These are phyloP conservation scores for Euglossa dilemma DNA, from an alignment of 1,140 invertebrate species.

Conservation along the genomic window DNA sequence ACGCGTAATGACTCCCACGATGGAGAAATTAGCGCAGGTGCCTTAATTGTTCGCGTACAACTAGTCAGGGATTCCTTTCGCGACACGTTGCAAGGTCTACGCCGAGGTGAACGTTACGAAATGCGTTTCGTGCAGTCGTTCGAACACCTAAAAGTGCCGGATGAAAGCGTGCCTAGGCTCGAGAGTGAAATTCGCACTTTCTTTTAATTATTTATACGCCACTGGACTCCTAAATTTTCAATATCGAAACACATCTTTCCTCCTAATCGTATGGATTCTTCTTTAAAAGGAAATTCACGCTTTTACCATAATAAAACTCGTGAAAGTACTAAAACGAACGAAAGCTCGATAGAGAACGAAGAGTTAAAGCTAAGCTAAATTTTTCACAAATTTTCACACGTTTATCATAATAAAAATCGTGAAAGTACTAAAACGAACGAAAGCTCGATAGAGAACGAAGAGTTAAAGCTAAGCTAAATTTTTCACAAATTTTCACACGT, in stretches of 20 bases:
- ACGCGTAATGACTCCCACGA: conserved; percentile 62
- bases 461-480: too few species aligned
- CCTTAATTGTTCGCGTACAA: conserved; percentile 61
- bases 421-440: too few species aligned
- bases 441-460: too few species aligned
- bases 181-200: conserved; percentile 28
- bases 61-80: not conserved
- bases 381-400: too few species aligned
- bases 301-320: too few species aligned
- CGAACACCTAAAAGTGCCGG: conserved; percentile 32
- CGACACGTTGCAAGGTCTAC: conserved; percentile 8
- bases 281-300: not conserved
- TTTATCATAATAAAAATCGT: too few species aligned
- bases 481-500: too few species aligned
- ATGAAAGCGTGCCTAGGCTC: conserved; percentile 11
- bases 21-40: conserved; percentile 67
- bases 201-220: conserved; percentile 12
- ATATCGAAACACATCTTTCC: not conserved
- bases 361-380: too few species aligned
- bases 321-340: too few species aligned
- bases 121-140: conserved; percentile 14
- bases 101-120: conserved; percentile 13
- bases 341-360: too few species aligned
- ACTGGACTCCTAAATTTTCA: not conserved
- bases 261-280: not conserved